A percentile compares a stretch with the other conserved stretches of the same genome.
phyloP scores from a whole-genome alignment of 2,888 invertebrate genomes.

The Acrocyrtus sp. region DNA sequence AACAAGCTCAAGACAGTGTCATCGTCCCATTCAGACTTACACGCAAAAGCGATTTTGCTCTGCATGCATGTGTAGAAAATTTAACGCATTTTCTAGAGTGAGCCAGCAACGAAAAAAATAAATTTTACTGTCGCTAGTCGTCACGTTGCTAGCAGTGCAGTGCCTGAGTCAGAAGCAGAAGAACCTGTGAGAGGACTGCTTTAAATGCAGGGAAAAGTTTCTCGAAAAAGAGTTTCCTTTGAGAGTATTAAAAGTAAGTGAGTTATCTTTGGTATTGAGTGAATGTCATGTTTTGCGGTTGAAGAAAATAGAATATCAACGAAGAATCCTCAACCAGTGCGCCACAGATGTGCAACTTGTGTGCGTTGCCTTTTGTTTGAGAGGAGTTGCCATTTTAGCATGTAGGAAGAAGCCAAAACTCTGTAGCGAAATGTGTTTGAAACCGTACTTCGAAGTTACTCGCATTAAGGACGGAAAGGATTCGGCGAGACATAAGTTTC shows the following conservation, averaged over 20 bases:
- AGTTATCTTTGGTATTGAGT: background rate
- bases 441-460: no score
- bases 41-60: background rate
- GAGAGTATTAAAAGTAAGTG: background rate
- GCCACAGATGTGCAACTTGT: background rate
- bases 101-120: no score
- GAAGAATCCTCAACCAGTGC: background rate
- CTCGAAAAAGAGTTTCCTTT: background rate
- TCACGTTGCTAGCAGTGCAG: no score
- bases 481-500: background rate
- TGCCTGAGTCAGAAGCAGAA: background rate
- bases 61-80: background rate
- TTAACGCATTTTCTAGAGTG: no score
- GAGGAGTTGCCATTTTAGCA: background rate
- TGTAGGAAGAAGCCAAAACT: no score
- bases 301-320: background rate
- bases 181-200: background rate
- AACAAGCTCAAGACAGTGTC: background rate
- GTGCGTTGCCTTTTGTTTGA: background rate
- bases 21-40: background rate
- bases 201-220: background rate
- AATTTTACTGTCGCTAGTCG: background rate
- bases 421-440: background rate
- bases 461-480: background rate
- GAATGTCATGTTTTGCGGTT: background rate